A percentile compares a stretch with the other conserved stretches of the same genome.
Conservation (phyloP, 2,888 invertebrate species). For the Nemotelus pantherinus region DNA sequence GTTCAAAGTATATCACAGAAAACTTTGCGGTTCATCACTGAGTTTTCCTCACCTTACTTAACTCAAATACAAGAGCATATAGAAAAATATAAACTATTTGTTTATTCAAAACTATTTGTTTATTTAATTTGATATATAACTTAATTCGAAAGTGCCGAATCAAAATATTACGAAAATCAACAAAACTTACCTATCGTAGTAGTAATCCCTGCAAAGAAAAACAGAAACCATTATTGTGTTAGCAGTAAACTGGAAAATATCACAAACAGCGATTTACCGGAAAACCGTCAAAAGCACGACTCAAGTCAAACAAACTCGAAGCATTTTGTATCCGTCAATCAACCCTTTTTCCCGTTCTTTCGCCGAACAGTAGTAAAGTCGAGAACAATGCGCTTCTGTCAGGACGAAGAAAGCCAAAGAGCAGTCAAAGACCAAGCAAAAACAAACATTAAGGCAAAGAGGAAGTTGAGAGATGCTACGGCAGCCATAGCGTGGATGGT, state of each 20-base stretch:
- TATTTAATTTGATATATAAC: too few relatives aligned
- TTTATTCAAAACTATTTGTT: too few relatives aligned
- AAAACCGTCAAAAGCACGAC: conserved; percentile 40
- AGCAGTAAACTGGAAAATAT: conserved; percentile 18
- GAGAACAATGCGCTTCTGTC: neutral
- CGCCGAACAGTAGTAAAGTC: neutral
- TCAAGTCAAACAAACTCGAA: conserved; percentile 27
- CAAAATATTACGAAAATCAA: neutral
- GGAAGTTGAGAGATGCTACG: neutral
- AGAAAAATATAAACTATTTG: too few relatives aligned
- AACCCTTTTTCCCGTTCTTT: conserved; percentile 1
- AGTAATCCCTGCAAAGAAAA: conserved; percentile 68
- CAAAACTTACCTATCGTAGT: conserved; percentile 67
- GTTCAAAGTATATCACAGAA: too few relatives aligned
- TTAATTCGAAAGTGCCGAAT: too few relatives aligned
- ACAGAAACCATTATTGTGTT: conserved; percentile 53
- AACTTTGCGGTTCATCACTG: too few relatives aligned
- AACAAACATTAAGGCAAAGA: conserved; percentile 2
- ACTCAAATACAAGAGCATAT: too few relatives aligned
- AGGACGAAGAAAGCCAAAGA: conserved; percentile 17
- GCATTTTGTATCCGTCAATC: conserved; percentile 12
- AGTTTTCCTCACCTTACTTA: too few relatives aligned
- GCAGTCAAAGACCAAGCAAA: conserved; percentile 16
- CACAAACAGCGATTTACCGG: conserved; percentile 27
- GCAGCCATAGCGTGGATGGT: neutral